Conservation (phyloP, 2,888 invertebrate species). For the Sturmia bella region DNA sequence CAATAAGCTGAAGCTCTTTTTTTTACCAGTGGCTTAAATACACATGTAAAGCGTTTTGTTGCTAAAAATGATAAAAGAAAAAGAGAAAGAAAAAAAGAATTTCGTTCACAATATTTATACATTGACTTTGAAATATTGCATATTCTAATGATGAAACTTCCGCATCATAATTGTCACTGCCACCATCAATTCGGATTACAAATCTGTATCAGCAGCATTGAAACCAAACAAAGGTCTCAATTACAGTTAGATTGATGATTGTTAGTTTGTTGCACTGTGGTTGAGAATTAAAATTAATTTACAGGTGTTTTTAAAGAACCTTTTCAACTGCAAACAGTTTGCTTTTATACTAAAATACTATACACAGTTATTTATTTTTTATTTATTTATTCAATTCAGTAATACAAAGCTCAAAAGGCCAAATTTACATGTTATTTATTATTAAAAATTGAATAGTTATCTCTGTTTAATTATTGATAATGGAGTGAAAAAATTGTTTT, state of each 20-base stretch:
- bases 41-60: neutral
- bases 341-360: too few species aligned
- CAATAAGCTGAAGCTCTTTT: conserved; percentile 51
- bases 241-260: conserved; percentile 13
- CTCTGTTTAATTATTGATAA: too few species aligned
- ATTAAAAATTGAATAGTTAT: too few species aligned
- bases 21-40: neutral
- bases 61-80: neutral
- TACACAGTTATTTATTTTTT: too few species aligned
- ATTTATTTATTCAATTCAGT: too few species aligned
- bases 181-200: conserved; percentile 5
- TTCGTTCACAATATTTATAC: conserved; percentile 24
- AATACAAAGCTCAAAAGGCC: too few species aligned
- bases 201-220: conserved; percentile 10
- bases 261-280: neutral
- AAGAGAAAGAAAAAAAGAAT: conserved; percentile 4
- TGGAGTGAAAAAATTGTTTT: too few species aligned
- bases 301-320: too few species aligned
- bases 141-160: conserved; percentile 32
- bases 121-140: conserved; percentile 28
- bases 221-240: conserved; percentile 31
- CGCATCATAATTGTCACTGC: conserved; percentile 11
- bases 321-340: too few species aligned
- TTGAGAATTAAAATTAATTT: neutral
- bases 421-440: too few species aligned